Evolutionary conservation across 2,888 invertebrate genomes (phyloP), one percentile per base, ranked within the genome.

Genomic region (Scaptodrosophila latifasciaeformis): DNA sequence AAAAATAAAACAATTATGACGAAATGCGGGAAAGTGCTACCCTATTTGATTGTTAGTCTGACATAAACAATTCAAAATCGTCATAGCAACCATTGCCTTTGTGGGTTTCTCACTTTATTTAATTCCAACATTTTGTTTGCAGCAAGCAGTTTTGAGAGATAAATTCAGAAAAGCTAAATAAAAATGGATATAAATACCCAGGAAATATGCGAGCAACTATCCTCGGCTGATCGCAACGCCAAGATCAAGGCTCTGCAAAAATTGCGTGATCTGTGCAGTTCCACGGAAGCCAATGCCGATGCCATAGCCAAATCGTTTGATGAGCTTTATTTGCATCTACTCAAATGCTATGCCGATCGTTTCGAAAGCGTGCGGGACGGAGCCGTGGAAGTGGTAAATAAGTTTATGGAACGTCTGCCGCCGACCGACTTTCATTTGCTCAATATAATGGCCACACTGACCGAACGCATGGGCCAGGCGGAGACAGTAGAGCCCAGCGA

Each of bases 401-500:
- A 67, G 1, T 84, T 84, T 12, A 54, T 86, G n/a, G 54, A 70
- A 0, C 86, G 86, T 24, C 81, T 93, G 19, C 91, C 91, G 0
- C 84, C 90, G 0, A 90, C 91, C 63, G 93, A 93, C 66, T 92
- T 91, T 60, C 92, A 92, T 82, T 87, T 95, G 46, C 90, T 92
- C 0, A 92, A 92, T 64, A 87, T 96, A 12, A 87, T 96, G 29
- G 93, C 95, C 1, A 90, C 92, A 1, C 82, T 96, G 57, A 90
- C 91, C 0, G 92, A 92, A 68, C 90, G 96, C 57, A 89, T 97
- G 62, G 95, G 94, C 0, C 90, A 91, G 50, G 89, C 91, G 31
- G 95, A 96, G 83, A 88, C 92, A 0, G 82, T 90, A 1, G 90
- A 90, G 67, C 87, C 89, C 63, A 86, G 92, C 1, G 97, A 97